These are phyloP conservation scores for Poecilobothrus nobilitatus DNA, from an alignment of 2,888 invertebrate genomes.

Conservation along the genomic window DNA sequence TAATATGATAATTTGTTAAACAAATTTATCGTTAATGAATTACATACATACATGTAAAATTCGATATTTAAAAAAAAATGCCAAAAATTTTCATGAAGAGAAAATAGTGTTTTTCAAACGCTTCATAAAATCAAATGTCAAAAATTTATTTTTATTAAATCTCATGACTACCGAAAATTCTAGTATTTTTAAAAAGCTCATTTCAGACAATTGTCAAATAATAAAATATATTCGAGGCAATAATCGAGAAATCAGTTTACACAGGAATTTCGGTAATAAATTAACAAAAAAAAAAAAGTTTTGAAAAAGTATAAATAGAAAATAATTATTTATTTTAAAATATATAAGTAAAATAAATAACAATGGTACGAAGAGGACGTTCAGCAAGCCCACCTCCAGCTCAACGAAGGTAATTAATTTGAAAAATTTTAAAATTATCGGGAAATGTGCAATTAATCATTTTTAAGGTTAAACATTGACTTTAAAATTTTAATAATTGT, in stretches of 20 bases:
- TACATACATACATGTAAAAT: no score
- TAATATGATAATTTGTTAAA: no score
- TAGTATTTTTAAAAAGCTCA: no score
- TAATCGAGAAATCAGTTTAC: neutral
- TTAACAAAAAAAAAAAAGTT: neutral
- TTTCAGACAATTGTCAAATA: no score
- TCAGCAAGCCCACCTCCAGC: slow-evolving; percentile 62
- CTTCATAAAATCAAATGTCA: no score
- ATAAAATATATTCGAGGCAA: no score
- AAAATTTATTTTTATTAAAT: no score
- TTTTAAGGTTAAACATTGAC: neutral
- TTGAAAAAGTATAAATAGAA: neutral
- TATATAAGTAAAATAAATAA: slow-evolving; percentile 27
- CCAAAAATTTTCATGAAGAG: no score
- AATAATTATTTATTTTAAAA: neutral
- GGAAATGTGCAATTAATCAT: neutral
- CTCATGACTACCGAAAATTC: no score
- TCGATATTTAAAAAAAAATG: no score
- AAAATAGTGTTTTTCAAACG: no score
- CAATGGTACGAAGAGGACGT: slow-evolving; percentile 69
- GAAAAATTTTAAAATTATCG: neutral
- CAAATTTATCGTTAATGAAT: no score
- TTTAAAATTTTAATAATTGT: neutral
- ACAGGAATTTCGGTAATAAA: neutral
- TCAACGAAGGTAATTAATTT: slow-evolving; percentile 49